Conservation (phyloP, 2,797 vertebrate species). For the Cyclopterus lumpus region DNA sequence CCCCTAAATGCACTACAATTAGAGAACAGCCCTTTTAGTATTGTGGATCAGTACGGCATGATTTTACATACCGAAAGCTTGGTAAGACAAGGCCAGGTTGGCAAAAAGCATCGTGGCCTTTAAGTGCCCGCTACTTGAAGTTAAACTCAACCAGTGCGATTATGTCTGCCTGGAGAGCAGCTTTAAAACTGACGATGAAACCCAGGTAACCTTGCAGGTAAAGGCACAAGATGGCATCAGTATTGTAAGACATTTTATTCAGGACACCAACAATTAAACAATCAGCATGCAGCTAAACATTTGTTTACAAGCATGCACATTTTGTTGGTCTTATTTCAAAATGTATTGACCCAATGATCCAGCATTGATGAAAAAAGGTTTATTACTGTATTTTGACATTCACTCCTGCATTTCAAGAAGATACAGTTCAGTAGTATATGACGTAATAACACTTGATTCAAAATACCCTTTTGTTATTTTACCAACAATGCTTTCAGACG, state of each 20-base stretch:
- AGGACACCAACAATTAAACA: not conserved
- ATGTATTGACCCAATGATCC: not conserved
- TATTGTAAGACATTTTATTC: slow-evolving; percentile 29
- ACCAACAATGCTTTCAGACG: not conserved
- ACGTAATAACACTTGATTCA: slow-evolving; percentile 10
- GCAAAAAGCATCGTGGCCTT: not conserved
- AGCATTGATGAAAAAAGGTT: slow-evolving; percentile 5
- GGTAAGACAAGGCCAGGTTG: not conserved
- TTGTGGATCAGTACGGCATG: not conserved
- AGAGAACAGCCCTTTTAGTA: not conserved
- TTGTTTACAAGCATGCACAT: not conserved
- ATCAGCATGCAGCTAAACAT: not conserved
- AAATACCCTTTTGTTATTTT: not conserved
- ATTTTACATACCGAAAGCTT: not conserved
- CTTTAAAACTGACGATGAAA: not conserved
- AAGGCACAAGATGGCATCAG: not conserved
- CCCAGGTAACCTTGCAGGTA: not conserved
- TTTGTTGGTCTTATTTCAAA: not conserved
- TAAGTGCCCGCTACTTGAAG: not conserved
- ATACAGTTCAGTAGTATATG: not conserved
- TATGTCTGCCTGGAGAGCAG: not conserved
- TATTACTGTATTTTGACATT: slow-evolving; percentile 13
- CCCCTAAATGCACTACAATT: not conserved
- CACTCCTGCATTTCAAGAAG: slow-evolving; percentile 1
- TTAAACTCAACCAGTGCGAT: not conserved